Conservation (phyloP, 2,113 vertebrate genomes). For the Muntiacus reevesi region DNA sequence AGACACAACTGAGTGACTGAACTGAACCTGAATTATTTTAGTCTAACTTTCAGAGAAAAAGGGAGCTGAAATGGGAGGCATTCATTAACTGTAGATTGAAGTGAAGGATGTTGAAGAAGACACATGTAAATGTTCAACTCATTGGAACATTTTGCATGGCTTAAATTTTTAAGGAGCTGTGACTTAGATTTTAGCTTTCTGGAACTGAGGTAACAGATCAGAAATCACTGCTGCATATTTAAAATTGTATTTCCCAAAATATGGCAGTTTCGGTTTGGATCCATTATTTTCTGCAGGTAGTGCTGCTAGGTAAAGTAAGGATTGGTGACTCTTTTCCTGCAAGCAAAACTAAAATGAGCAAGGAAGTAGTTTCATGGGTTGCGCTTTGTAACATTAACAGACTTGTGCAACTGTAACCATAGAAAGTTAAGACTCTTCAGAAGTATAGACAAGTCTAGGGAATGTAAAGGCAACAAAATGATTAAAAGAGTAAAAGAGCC, state of each 20-base stretch:
- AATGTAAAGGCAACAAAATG: neutral
- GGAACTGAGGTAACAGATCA: neutral
- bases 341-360: neutral
- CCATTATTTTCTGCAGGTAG: neutral
- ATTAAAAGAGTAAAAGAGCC: neutral
- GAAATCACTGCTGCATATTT: conserved; percentile 24
- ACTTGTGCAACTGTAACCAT: neutral
- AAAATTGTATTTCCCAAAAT: conserved; percentile 24
- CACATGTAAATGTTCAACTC: neutral
- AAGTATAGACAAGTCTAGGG: neutral
- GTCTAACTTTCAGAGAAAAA: neutral
- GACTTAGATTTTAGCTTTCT: conserved; percentile 26
- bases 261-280: neutral
- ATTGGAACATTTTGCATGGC: neutral
- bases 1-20: neutral
- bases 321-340: neutral
- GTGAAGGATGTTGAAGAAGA: neutral
- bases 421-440: neutral
- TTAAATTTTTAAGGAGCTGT: neutral
- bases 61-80: neutral
- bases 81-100: neutral
- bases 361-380: neutral
- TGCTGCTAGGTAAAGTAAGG: neutral
- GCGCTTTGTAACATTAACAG: neutral
- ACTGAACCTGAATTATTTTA: conserved; percentile 14